Conservation (phyloP, 2,797 vertebrate genomes). For the Botia almorhae region DNA sequence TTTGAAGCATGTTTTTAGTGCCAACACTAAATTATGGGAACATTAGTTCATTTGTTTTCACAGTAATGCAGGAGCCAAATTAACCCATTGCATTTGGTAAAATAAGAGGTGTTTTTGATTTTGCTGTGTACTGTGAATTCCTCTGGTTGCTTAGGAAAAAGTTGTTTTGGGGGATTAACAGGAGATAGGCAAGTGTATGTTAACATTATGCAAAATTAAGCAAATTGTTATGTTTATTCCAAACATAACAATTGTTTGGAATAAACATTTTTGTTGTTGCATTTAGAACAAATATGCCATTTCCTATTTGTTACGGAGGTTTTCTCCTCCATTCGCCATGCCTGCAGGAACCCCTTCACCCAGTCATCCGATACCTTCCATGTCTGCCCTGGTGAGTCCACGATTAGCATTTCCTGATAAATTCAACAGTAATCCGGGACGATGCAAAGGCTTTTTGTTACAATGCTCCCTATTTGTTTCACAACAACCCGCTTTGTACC, state of each 20-base stretch:
- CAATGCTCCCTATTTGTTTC: too few species aligned
- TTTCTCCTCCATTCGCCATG: too few species aligned
- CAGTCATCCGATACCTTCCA: too few species aligned
- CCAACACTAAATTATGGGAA: conserved; percentile 38
- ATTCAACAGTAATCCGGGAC: too few species aligned
- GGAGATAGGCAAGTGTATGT: background rate
- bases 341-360: too few species aligned
- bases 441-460: too few species aligned
- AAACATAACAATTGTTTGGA: too few species aligned
- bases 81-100: background rate
- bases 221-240: background rate
- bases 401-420: too few species aligned
- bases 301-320: background rate
- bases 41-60: conserved; percentile 43
- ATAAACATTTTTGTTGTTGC: background rate
- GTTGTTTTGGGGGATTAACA: background rate
- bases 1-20: conserved; percentile 11
- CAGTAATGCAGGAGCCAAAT: conserved; percentile 36
- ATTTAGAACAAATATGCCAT: background rate
- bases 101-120: conserved; percentile 6
- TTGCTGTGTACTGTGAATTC: background rate
- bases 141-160: conserved; percentile 2
- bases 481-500: too few species aligned
- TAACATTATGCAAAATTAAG: background rate
- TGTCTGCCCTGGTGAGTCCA: too few species aligned